Evolutionary conservation across 1,140 invertebrate genomes (phyloP), one percentile per base, ranked within the genome.

Genomic region (Lepidurus packardi): DNA sequence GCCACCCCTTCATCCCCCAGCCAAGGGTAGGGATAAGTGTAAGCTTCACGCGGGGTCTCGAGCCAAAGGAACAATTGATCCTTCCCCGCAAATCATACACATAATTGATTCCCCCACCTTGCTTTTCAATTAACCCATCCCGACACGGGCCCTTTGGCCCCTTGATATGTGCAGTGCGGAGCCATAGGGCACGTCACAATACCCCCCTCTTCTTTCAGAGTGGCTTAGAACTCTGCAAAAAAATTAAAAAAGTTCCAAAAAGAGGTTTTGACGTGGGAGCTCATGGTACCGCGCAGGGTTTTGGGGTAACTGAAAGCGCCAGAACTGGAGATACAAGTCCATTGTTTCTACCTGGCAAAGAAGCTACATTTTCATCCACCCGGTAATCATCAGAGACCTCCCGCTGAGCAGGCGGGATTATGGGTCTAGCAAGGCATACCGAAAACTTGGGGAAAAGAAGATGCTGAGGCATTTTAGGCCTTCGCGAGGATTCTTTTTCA

Each of bases 351-450:
- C 53, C 53, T 65, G 53, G 34, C 53, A n/a, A 21, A 65, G 53
- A 65, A 65, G 53, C 53, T 65, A 65, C 21, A 16, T 21, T 65
- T 65, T 16, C 53, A 21, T 65, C 53, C 53, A 65, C 53, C 13
- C 53, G 53, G 53, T 65, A 65, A 65, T 65, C 53, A 65, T 65
- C 53, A 65, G 16, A 65, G 53, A 65, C 53, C 53, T 65, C 53
- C 53, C 53, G 53, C 53, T 21, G 13, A 16, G 53, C 21, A 16
- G 53, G 53, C 53, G 53, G 53, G 53, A n/a, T 4, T 65, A 13
- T 13, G 16, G 21, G 53, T 4, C 53, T n/a, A 65, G n/a, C 6
- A 65, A 65, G 21, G 4, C 5, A n/a, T 65, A 65, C 53, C 8
- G 16, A 21, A 65, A 65, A 65, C 53, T 65, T 65, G 16, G 21